Base-by-base conservation (phyloP, 2,888 invertebrate species). In the Caenorhabditis uteleia region DNA sequence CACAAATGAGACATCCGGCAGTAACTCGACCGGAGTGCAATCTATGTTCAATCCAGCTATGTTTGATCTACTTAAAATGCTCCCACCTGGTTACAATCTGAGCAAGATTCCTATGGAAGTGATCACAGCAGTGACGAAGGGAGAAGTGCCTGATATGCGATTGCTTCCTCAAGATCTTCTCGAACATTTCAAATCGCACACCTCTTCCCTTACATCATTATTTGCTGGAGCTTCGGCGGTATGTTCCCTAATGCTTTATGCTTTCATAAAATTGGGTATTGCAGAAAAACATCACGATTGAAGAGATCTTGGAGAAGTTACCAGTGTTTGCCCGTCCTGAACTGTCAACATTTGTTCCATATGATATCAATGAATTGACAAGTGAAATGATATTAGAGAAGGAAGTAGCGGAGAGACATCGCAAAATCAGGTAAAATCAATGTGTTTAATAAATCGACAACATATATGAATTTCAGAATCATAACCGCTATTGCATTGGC, bases 311-410 rank as follows among this genome's bases (percentile, higher is more conserved):
- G 20, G 53, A 68, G 26, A 82, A 82, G 46, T 56, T 82, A 36
- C 82, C 82, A 10, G 71, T 64, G 7, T 80, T 80, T 48, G 78
- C 74, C 27, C 64, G 74, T 18, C 74, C 79, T 2, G 71, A 64
- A 23, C 56, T 76, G 26, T 58, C 70, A 1, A 81, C 82, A 1
- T 82, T 81, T 62, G 68, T 75, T 5, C 80, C 82, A 5, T 82
- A 82, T 47, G 82, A 82, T 59, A 77, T 82, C 68, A 80, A 77
- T 54, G 59, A 77, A 36, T 48, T 82, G 44, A 74, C 79, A 29
- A 68, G 73, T 43, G 79, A 80, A 33, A 68, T 78, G 60, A 68
- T 79, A 18, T 58, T 72, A 38, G 65, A 74, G 36, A 61, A 70
- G 43, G 71, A 73, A 26, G 47, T 54, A 16, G 38, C 47, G n/a